These are phyloP conservation scores for Drosophila pectinifera DNA, from an alignment of 1,140 invertebrate species.

Conservation along the genomic window DNA sequence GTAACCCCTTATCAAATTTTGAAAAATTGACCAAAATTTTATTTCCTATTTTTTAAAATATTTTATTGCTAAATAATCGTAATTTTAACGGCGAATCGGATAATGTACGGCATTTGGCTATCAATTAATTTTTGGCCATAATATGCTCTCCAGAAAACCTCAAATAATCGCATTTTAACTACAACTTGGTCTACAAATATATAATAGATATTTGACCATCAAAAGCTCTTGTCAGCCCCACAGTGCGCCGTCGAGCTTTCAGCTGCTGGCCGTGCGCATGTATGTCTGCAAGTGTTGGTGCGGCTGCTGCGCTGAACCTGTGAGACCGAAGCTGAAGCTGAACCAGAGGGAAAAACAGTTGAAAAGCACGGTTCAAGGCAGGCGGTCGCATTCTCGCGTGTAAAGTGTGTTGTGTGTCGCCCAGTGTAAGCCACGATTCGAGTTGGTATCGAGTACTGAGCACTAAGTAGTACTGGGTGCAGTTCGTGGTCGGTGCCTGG, in stretches of 20 bases:
- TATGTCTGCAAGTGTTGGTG: slow-evolving; percentile 27
- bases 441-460: slow-evolving; percentile 27
- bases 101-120: too few relatives aligned
- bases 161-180: too few relatives aligned
- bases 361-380: slow-evolving; percentile 58
- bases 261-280: slow-evolving; percentile 24
- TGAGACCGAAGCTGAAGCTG: slow-evolving; percentile 1
- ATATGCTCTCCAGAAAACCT: too few relatives aligned
- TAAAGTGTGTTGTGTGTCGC: slow-evolving; percentile 8
- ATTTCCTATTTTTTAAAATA: too few relatives aligned
- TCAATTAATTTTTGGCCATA: too few relatives aligned
- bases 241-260: slow-evolving; percentile 46
- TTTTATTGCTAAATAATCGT: too few relatives aligned
- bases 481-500: slow-evolving; percentile 44
- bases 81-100: too few relatives aligned
- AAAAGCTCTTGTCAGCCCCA: neutral
- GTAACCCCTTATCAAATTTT: too few relatives aligned
- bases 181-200: too few relatives aligned
- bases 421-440: slow-evolving; percentile 47
- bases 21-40: too few relatives aligned
- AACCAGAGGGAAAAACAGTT: slow-evolving; percentile 58
- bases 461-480: slow-evolving; percentile 25
- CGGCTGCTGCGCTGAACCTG: slow-evolving; percentile 20
- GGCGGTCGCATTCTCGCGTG: slow-evolving; percentile 55
- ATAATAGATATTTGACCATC: too few relatives aligned